Evolutionary conservation across 2,113 vertebrate genomes (phyloP).

Genomic region (Opisthocomus hoazin): DNA sequence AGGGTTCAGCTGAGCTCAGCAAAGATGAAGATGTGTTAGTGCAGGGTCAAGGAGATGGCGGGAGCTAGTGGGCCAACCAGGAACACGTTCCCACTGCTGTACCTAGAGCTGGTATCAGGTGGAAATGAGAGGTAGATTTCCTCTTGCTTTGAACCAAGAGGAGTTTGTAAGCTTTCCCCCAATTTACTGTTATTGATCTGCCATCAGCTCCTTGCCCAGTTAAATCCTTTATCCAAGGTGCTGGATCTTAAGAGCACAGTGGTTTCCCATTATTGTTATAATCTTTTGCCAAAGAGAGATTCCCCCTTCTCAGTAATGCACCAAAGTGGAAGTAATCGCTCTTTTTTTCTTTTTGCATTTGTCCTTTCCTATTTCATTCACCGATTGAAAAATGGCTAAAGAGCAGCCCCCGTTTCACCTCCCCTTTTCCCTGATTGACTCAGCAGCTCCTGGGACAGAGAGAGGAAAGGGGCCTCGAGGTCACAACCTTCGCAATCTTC

Average conservation of each 20-base stretch:
- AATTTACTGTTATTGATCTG: conserved; percentile 42
- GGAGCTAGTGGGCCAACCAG: neutral
- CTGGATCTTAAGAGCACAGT: conserved; percentile 16
- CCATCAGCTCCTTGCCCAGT: conserved; percentile 46
- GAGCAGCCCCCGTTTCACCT: conserved; percentile 67
- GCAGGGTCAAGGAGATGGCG: neutral
- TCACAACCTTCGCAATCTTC: conserved; percentile 75
- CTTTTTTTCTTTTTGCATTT: conserved; percentile 68
- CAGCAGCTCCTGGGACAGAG: conserved; percentile 70
- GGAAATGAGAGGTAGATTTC: conserved; percentile 4
- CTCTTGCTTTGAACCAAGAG: neutral
- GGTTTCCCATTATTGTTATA: conserved; percentile 59
- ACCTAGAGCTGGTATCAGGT: neutral
- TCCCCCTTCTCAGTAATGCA: conserved; percentile 55
- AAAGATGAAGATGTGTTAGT: neutral
- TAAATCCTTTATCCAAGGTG: conserved; percentile 48
- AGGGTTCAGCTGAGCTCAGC: neutral
- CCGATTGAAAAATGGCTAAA: conserved; percentile 71
- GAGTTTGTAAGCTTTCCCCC: conserved; percentile 10
- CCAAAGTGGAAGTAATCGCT: conserved; percentile 71
- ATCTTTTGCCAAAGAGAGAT: conserved; percentile 52
- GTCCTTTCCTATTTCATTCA: conserved; percentile 73
- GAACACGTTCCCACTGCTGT: neutral
- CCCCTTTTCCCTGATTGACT: conserved; percentile 72
- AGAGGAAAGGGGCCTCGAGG: conserved; percentile 68